phyloP scores from a whole-genome alignment of 2,113 vertebrate species.

The Gambusia affinis region DNA sequence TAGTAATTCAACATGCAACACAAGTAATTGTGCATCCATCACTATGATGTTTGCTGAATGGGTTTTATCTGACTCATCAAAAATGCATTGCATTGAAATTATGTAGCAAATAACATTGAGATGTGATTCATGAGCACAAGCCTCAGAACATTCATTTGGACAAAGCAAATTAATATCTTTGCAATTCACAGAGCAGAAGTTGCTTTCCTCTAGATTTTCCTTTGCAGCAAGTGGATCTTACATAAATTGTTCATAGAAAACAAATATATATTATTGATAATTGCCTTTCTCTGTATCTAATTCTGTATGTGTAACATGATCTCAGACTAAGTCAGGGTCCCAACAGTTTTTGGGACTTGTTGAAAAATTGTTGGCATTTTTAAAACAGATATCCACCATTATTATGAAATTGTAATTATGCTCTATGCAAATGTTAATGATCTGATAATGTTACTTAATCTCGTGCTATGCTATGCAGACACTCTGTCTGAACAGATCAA shows the following conservation, averaged over 20 bases:
- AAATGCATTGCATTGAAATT: neutral
- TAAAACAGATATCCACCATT: neutral
- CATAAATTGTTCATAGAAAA: too few relatives aligned
- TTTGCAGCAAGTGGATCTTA: neutral
- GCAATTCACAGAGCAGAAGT: neutral
- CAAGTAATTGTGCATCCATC: neutral
- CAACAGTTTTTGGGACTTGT: neutral
- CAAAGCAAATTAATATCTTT: neutral
- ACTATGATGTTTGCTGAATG: neutral
- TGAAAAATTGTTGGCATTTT: neutral
- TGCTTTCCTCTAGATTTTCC: neutral
- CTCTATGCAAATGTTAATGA: neutral
- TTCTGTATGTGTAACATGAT: neutral
- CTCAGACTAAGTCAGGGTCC: neutral
- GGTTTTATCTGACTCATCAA: neutral
- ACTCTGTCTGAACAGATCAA: neutral
- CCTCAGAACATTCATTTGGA: neutral
- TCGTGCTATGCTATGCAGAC: neutral
- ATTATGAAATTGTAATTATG: neutral
- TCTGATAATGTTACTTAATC: neutral
- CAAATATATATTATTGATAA: neutral
- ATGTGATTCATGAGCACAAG: neutral
- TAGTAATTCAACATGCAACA: neutral
- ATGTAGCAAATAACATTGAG: too few relatives aligned
- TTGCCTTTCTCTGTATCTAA: neutral